These are phyloP conservation scores for Gadus chalcogrammus DNA, from an alignment of 2,113 vertebrate species.

Conservation along the genomic window DNA sequence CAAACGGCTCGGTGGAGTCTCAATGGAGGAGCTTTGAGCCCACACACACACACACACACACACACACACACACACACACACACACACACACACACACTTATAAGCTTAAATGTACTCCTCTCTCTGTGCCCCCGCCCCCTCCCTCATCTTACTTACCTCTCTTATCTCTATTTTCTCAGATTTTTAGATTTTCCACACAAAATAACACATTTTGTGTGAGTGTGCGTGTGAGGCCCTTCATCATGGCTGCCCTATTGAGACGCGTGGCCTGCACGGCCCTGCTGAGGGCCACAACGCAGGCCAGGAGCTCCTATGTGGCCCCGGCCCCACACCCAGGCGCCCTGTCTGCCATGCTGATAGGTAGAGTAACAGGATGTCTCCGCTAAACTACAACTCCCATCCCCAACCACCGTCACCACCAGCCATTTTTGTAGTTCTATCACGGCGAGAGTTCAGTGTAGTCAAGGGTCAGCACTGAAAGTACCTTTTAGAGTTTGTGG, in stretches of 20 bases:
- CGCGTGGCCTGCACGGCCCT: conserved; percentile 65
- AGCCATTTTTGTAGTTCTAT: not conserved
- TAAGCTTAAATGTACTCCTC: no score
- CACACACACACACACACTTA: no score
- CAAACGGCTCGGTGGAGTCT: not conserved
- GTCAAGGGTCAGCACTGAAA: no score
- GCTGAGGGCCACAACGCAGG: conserved; percentile 61
- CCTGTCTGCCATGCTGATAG: conserved; percentile 68
- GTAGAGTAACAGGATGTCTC: conserved; percentile 61
- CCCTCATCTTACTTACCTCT: not conserved
- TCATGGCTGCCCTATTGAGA: conserved; percentile 76
- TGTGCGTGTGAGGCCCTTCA: conserved; percentile 20
- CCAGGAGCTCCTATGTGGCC: conserved; percentile 72
- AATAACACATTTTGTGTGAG: conserved; percentile 50
- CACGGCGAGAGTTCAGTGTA: no score
- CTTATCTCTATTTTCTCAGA: conserved; percentile 44
- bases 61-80: no score
- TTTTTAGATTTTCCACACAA: no score
- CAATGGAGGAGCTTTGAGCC: no score
- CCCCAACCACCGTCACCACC: not conserved
- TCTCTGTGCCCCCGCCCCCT: conserved; percentile 44
- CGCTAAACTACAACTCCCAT: not conserved
- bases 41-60: no score
- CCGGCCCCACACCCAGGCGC: conserved; percentile 29
- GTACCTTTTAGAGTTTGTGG: no score